A percentile compares a stretch with the other conserved stretches of the same genome.
Evolutionary conservation across 2,113 vertebrate species (phyloP).

Genomic region (Symphodus melops): DNA sequence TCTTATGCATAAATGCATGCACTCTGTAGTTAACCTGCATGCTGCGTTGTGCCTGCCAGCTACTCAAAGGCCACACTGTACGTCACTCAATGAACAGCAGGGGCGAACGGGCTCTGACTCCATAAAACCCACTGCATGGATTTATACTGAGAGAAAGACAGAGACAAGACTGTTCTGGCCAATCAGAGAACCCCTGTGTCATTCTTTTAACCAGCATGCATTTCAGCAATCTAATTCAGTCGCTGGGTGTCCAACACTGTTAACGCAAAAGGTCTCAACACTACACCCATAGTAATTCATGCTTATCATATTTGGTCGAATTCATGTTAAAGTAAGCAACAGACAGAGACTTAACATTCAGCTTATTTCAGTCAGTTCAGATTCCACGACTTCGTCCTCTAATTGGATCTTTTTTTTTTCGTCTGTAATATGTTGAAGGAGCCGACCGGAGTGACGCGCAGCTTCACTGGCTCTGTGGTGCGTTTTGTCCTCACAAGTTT

Average conservation of each 20-base stretch:
- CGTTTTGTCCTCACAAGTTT: neutral
- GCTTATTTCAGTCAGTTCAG: neutral
- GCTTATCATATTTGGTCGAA: conserved; percentile 49
- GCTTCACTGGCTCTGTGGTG: no score
- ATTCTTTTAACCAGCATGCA: conserved; percentile 64
- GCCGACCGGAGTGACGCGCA: no score
- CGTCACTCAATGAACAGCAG: conserved; percentile 42
- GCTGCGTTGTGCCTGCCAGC: conserved; percentile 24
- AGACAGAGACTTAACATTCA: conserved; percentile 12
- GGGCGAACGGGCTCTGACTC: conserved; percentile 39
- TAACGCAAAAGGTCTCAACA: conserved; percentile 58
- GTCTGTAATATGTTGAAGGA: neutral
- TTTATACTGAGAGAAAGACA: conserved; percentile 41
- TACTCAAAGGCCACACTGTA: neutral
- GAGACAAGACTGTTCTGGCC: conserved; percentile 32
- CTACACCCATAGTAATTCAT: conserved; percentile 41
- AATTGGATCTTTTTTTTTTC: neutral
- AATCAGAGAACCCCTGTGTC: conserved; percentile 53
- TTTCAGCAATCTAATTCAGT: conserved; percentile 63
- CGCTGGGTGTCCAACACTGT: conserved; percentile 53
- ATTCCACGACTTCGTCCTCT: neutral
- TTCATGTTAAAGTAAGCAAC: conserved; percentile 46
- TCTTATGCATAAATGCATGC: conserved; percentile 21
- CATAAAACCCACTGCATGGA: conserved; percentile 11
- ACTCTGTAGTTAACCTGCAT: neutral